A percentile compares a stretch with the other conserved stretches of the same genome.
Evolutionary conservation across 1,140 invertebrate genomes (phyloP).

Genomic region (Anoplophora glabripennis): DNA sequence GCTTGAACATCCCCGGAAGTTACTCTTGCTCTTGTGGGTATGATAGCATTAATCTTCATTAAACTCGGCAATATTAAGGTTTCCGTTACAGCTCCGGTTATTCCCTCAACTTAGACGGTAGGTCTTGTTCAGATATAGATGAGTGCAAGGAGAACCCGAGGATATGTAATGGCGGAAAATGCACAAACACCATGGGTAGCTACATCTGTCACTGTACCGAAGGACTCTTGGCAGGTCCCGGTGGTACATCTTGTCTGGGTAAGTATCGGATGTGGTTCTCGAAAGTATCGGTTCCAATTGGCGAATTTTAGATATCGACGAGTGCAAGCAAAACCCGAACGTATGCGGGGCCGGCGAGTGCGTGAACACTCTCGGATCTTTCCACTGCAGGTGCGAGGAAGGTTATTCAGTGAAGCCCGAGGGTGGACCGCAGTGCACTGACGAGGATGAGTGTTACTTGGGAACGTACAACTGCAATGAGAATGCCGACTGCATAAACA

Average conservation of each 20-base stretch:
- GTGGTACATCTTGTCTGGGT: slow-evolving; percentile 61
- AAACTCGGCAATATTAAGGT: neutral
- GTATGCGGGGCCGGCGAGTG: slow-evolving; percentile 72
- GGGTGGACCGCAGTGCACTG: slow-evolving; percentile 67
- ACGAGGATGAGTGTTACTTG: slow-evolving; percentile 84
- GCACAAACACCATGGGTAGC: slow-evolving; percentile 73
- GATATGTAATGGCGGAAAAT: slow-evolving; percentile 82
- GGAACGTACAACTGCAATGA: slow-evolving; percentile 74
- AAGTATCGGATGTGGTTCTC: slow-evolving; percentile 22
- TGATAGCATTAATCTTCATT: slow-evolving; percentile 15
- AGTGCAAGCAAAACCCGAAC: slow-evolving; percentile 67
- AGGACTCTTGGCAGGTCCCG: slow-evolving; percentile 68
- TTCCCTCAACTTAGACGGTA: slow-evolving; percentile 60
- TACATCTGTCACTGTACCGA: slow-evolving; percentile 75
- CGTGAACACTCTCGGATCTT: slow-evolving; percentile 75
- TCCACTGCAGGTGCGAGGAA: slow-evolving; percentile 74
- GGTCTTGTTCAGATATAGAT: slow-evolving; percentile 64
- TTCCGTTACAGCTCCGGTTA: slow-evolving; percentile 50
- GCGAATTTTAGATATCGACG: slow-evolving; percentile 61
- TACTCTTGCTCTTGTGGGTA: slow-evolving; percentile 56
- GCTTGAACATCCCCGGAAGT: slow-evolving; percentile 69
- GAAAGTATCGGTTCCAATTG: neutral
- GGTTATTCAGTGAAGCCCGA: slow-evolving; percentile 81
- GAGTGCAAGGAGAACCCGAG: slow-evolving; percentile 76
- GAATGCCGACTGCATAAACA: slow-evolving; percentile 80